Percentiles rank a stretch among this genome's conserved stretches.
These are phyloP conservation scores for Colletes collaris DNA, from an alignment of 2,888 invertebrate genomes.

Conservation along the genomic window DNA sequence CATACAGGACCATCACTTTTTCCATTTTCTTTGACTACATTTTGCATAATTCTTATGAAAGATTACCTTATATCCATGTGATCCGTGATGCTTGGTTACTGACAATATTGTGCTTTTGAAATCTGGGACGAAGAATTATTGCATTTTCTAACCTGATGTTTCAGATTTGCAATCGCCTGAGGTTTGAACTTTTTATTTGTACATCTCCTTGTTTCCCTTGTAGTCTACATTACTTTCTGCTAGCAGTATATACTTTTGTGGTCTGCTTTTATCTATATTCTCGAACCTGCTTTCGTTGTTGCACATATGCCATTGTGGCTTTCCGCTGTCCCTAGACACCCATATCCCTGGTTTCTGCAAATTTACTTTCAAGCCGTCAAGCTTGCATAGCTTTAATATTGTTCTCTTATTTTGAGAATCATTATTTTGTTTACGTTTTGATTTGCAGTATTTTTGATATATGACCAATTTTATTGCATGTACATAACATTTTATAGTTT, in stretches of 20 bases:
- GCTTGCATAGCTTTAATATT: neutral
- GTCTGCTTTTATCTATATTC: neutral
- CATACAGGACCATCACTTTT: too few species aligned
- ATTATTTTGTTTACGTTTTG: neutral
- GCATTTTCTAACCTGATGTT: neutral
- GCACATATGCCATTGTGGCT: slow-evolving; percentile 7
- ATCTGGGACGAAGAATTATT: slow-evolving; percentile 3
- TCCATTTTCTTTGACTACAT: slow-evolving; percentile 1
- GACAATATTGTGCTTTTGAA: neutral
- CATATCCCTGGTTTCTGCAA: too few species aligned
- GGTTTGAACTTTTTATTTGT: neutral
- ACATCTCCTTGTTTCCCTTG: slow-evolving; percentile 1
- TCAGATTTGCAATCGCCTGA: slow-evolving; percentile 1
- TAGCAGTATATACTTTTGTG: neutral
- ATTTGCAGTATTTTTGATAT: neutral
- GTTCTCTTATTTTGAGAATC: too few species aligned
- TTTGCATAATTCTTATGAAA: neutral
- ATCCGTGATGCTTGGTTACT: too few species aligned
- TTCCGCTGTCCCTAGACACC: neutral
- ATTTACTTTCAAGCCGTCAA: neutral
- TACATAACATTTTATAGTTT: neutral
- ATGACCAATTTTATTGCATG: neutral
- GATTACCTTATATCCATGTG: slow-evolving; percentile 3
- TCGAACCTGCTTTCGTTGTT: neutral
- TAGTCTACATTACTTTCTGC: neutral